A percentile compares a stretch with the other conserved stretches of the same genome.
Evolutionary conservation across 2,113 vertebrate species (phyloP).

Genomic region (Balaeniceps rex): DNA sequence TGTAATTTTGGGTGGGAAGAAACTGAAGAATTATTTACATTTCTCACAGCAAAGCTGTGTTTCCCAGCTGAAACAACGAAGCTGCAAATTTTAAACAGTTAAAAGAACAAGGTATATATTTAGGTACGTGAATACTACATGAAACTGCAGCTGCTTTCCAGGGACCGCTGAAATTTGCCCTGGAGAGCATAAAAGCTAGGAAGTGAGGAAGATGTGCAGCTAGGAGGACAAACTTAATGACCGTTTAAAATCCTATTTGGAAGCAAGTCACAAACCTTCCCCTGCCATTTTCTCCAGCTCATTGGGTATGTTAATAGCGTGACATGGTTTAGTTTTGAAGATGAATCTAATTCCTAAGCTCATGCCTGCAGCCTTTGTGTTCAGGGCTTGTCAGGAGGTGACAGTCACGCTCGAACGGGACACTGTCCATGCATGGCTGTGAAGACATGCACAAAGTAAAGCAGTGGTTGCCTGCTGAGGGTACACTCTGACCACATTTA

Average conservation of each 20-base stretch:
- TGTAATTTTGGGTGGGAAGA: not conserved
- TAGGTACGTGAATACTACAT: not conserved
- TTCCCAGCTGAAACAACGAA: not conserved
- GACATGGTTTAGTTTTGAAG: not conserved
- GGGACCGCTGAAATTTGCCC: not conserved
- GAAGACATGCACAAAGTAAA: not conserved
- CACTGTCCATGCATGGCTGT: not conserved
- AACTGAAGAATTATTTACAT: not conserved
- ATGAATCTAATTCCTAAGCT: not conserved
- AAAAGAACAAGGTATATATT: not conserved
- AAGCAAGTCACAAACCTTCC: not conserved
- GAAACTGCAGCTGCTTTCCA: not conserved
- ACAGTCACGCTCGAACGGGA: accelerated
- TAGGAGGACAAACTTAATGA: not conserved
- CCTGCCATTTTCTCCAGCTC: not conserved
- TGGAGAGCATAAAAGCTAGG: not conserved
- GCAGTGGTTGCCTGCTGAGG: not conserved
- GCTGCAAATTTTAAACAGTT: not conserved
- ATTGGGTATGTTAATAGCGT: not conserved
- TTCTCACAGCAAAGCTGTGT: not conserved
- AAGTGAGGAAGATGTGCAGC: not conserved
- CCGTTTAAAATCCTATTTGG: not conserved
- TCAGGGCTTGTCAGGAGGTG: not conserved
- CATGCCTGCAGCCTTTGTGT: not conserved
- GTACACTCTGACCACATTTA: not conserved